A percentile compares a stretch with the other conserved stretches of the same genome.
These are phyloP conservation scores for Drosophila willistoni DNA, from an alignment of 1,140 invertebrate genomes.

Conservation along the genomic window DNA sequence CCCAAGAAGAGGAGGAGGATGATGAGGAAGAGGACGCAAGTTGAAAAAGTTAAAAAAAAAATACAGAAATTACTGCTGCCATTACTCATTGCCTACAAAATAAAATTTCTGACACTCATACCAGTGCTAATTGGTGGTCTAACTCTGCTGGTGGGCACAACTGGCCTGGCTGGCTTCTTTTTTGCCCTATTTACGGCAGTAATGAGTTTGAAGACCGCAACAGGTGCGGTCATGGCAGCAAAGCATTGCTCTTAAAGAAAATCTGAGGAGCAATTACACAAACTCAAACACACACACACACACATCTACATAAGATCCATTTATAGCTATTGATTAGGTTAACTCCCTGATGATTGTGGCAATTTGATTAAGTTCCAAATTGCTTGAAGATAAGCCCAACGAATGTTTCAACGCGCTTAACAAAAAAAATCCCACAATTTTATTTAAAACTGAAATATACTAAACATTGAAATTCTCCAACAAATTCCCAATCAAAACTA, in stretches of 20 bases:
- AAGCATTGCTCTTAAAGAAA: constrained; percentile 74
- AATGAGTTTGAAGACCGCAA: constrained; percentile 84
- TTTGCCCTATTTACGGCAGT: constrained; percentile 90
- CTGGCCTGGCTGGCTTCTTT: constrained; percentile 92
- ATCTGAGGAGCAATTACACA: constrained; percentile 44
- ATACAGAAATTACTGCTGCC: constrained; percentile 89
- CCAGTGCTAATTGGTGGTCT: constrained; percentile 90
- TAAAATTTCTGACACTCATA: constrained; percentile 91
- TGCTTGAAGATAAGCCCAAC: not conserved
- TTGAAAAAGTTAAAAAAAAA: constrained; percentile 85
- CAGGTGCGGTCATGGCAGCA: constrained; percentile 58
- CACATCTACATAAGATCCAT: constrained; percentile 33
- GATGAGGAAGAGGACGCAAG: constrained; percentile 55
- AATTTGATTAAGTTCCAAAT: not conserved
- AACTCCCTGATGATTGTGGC: not conserved
- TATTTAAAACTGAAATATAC: constrained; percentile 7
- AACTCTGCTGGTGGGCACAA: constrained; percentile 89
- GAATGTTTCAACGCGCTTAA: not conserved
- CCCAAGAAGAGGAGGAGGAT: constrained; percentile 18
- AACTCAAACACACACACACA: not conserved
- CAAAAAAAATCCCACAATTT: not conserved
- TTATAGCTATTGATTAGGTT: constrained; percentile 17
- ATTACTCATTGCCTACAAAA: constrained; percentile 90
- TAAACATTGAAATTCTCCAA: not conserved
- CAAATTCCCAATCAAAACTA: not conserved